Percentiles rank a stretch among this genome's conserved stretches.
Conservation (phyloP, 2,888 invertebrate genomes). For the Eupithecia subumbrata region DNA sequence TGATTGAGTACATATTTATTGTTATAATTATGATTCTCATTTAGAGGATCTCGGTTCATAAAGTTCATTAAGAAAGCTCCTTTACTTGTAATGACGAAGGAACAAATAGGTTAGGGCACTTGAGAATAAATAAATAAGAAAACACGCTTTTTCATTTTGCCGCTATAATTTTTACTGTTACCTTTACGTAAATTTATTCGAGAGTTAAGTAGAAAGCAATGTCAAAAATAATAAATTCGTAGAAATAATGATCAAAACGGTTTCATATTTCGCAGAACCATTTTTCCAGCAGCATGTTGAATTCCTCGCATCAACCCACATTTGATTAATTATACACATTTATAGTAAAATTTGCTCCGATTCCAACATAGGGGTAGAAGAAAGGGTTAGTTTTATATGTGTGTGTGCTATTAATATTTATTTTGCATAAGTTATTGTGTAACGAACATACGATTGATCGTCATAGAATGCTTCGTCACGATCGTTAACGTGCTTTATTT, state of each 20-base stretch:
- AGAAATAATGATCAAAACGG: constrained; percentile 14
- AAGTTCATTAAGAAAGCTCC: background rate
- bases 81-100: background rate
- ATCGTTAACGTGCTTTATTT: constrained; percentile 15
- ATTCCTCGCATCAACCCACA: constrained; percentile 44
- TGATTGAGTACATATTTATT: background rate
- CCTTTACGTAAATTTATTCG: background rate
- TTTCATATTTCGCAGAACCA: constrained; percentile 15
- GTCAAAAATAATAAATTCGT: constrained; percentile 18
- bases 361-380: constrained; percentile 67
- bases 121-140: background rate
- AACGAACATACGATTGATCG: constrained; percentile 57
- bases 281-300: constrained; percentile 40
- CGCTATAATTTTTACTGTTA: background rate
- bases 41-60: background rate
- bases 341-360: constrained; percentile 75
- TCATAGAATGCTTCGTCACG: constrained; percentile 31
- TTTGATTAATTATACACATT: constrained; percentile 81
- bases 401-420: constrained; percentile 77
- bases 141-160: background rate
- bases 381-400: constrained; percentile 71
- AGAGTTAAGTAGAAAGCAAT: constrained; percentile 2
- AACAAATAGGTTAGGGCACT: background rate
- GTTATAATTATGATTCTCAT: background rate
- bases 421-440: constrained; percentile 69